A percentile compares a stretch with the other conserved stretches of the same genome.
phyloP scores from a whole-genome alignment of 64 coral and sea anemone species.

The Montipora capricornis region DNA sequence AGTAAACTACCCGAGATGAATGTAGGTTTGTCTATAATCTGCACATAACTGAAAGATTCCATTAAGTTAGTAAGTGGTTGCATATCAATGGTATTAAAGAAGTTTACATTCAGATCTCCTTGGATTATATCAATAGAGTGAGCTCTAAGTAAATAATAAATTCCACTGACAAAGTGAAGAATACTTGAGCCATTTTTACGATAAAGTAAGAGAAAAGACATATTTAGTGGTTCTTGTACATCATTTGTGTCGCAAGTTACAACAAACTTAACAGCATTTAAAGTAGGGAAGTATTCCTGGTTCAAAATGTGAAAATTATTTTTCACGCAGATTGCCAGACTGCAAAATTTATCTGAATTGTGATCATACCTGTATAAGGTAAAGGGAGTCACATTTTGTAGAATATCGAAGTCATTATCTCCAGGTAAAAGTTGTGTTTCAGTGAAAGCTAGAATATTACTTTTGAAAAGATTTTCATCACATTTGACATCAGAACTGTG shows the following conservation, averaged over 20 bases:
- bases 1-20: conserved; percentile 43
- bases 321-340: conserved; percentile 51
- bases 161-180: conserved; percentile 17
- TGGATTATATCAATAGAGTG: conserved; percentile 43
- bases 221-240: conserved; percentile 2
- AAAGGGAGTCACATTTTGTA: conserved; percentile 16
- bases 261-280: conserved; percentile 54
- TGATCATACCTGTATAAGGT: conserved; percentile 45
- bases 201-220: conserved; percentile 42
- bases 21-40: conserved; percentile 3
- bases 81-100: conserved; percentile 1
- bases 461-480: conserved; percentile 64
- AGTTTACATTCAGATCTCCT: conserved; percentile 14
- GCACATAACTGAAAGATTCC: conserved; percentile 26
- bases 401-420: conserved; percentile 24
- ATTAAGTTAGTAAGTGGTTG: neutral
- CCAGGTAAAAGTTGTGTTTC: conserved; percentile 48
- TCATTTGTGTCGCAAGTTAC: conserved; percentile 12
- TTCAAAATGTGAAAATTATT: neutral
- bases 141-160: conserved; percentile 26
- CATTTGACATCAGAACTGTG: conserved; percentile 69
- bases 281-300: conserved; percentile 39
- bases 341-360: conserved; percentile 55
- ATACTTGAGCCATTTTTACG: conserved; percentile 47
- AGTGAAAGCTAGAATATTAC: conserved; percentile 56